phyloP scores from a whole-genome alignment of 2,797 vertebrate species.

The Artibeus jamaicensis region DNA sequence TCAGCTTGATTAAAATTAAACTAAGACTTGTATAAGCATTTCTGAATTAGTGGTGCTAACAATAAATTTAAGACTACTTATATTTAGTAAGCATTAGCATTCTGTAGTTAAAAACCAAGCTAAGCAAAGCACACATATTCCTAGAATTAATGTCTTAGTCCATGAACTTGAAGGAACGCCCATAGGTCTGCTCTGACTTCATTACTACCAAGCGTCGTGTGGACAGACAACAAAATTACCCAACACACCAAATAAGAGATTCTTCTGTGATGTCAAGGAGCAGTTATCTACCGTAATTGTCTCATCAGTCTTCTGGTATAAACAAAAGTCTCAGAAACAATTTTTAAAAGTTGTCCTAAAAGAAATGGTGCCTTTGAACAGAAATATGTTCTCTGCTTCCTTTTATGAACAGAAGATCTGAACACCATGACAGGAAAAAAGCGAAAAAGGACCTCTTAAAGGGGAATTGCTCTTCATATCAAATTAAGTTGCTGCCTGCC shows the following conservation, averaged over 20 bases:
- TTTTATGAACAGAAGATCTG: background rate
- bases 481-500: background rate
- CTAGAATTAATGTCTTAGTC: background rate
- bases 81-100: slow-evolving; percentile 3
- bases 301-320: background rate
- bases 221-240: background rate
- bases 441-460: background rate
- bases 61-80: background rate
- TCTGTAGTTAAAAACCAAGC: background rate
- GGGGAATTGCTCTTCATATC: background rate
- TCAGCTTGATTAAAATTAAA: slow-evolving; percentile 7
- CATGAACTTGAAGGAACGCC: background rate
- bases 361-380: slow-evolving; percentile 17
- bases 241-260: background rate
- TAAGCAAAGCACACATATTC: background rate
- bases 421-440: background rate
- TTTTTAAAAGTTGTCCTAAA: background rate
- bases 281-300: background rate
- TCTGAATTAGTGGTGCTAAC: background rate
- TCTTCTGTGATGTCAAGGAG: background rate
- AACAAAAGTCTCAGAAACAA: background rate
- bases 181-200: background rate
- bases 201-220: background rate
- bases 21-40: background rate
- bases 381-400: background rate